Evolutionary conservation across 2,888 invertebrate species (phyloP).

Genomic region (Eupithecia insigniata): DNA sequence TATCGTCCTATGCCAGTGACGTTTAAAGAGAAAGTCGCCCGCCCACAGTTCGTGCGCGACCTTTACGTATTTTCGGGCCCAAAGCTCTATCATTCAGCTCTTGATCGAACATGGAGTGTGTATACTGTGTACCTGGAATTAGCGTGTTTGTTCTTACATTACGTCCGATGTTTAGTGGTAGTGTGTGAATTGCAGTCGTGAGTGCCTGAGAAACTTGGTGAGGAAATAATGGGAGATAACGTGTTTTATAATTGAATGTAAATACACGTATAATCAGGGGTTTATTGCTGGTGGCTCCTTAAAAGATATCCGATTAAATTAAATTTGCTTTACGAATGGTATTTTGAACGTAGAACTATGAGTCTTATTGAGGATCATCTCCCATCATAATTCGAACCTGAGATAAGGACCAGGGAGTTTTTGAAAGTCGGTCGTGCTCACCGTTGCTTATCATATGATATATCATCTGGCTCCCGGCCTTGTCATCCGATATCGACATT

Average conservation of each 20-base stretch:
- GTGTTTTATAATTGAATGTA: slow-evolving; percentile 38
- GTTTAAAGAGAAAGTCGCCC: slow-evolving; percentile 77
- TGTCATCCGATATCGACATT: slow-evolving; percentile 76
- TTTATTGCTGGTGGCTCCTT: slow-evolving; percentile 6
- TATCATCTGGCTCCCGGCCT: slow-evolving; percentile 75
- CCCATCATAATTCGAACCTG: slow-evolving; percentile 53
- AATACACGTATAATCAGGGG: slow-evolving; percentile 23
- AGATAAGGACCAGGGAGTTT: slow-evolving; percentile 52
- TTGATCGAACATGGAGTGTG: slow-evolving; percentile 41
- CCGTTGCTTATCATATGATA: slow-evolving; percentile 78
- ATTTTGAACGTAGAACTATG: slow-evolving; percentile 49
- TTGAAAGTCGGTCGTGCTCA: slow-evolving; percentile 70
- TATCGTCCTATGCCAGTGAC: slow-evolving; percentile 42
- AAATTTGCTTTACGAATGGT: slow-evolving; percentile 30
- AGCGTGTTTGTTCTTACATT: slow-evolving; percentile 35
- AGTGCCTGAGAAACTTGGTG: slow-evolving; percentile 43
- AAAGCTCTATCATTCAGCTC: slow-evolving; percentile 46
- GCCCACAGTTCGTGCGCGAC: slow-evolving; percentile 64
- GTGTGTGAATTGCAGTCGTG: slow-evolving; percentile 46
- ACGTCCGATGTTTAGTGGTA: slow-evolving; percentile 41
- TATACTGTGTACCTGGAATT: slow-evolving; percentile 35
- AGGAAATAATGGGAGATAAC: slow-evolving; percentile 47
- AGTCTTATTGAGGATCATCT: slow-evolving; percentile 59
- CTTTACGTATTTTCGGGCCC: slow-evolving; percentile 45
- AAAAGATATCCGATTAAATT: slow-evolving; percentile 26